Evolutionary conservation across 2,113 vertebrate genomes (phyloP), one percentile per base, ranked within the genome.

Genomic region (Esox niger): DNA sequence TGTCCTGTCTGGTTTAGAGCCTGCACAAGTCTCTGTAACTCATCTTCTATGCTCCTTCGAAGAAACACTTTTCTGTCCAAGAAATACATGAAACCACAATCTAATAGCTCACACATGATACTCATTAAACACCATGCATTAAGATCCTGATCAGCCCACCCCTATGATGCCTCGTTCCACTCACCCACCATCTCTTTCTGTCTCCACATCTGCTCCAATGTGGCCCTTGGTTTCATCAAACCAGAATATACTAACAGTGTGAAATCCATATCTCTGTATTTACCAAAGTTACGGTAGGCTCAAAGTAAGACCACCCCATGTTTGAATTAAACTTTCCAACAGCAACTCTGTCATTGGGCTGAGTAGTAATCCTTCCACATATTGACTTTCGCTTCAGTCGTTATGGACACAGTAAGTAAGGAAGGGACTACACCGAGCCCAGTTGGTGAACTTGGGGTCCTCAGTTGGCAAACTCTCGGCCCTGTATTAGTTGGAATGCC

Each of bases 81-180:
- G 31, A 84, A 43, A 46, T 8, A 47, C 31, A 61, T 21, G 31
- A 21, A 79, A 74, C 60, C 66, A 57, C 70, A 78, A 52, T 58
- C 46, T 82, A 83, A 86, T 83, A 60, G 73, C 69, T 82, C 71
- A 73, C 86, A 86, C 78, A 79, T 85, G 82, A 70, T 69, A 63
- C 69, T 70, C 74, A 77, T 77, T 82, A 73, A 33, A 65, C 69
- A 2, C 38, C 38, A 43, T 56, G 35, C 7, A 21, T 9, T 35
- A 73, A 74, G 47, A 43, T 52, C 58, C 56, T 35, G 65, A 72
- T 31, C 21, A 27, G 26, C 26, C 38, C n/a, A n/a, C n/a, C 26
- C 26, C 23, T 20, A 27, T 21, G 56, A 47, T 64, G 38, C 35
- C 25, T 49, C 30, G 54, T 56, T 64, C n/a, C 32, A n/a, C 38